Evolutionary conservation across 2,797 vertebrate species (phyloP), one percentile per base, ranked within the genome.

Genomic region (Anabas testudineus): DNA sequence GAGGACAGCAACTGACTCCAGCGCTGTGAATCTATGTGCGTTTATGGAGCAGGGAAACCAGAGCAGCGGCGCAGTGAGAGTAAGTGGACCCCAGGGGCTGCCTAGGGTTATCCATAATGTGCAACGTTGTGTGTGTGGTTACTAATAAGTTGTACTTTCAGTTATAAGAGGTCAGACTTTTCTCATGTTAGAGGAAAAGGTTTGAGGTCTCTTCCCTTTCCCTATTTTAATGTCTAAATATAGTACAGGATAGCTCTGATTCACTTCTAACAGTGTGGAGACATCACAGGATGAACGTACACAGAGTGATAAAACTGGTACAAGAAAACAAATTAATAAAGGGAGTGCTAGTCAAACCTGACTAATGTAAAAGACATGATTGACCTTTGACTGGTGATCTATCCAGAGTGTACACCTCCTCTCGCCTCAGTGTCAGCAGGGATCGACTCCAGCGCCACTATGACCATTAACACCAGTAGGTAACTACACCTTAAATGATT

Each of bases 21-120:
- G 52, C 60, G 58, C 37, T 30, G 49, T 9, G 48, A 58, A 52
- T 18, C 41, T 32, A 2, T 32, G 30, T 32, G 30, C 57, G 47
- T 76, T 66, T 8, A 41, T 16, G 66, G 47, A 57, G 78, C 21
- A 55, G 55, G 58, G 65, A 80, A 57, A 90, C 81, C 51, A 57
- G 80, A 88, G 71, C 69, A 30, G 22, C 26, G 60, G 41, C 81
- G 62, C 71, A 80, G 67, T 75, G 68, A 82, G 86, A 87, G 74
- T 81, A 85, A 85, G 80, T 88, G 84, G 80, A 61, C 88, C 71
- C 81, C 15, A 57, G 82, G 78, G 84, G 67, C 42, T n/a, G 43
- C 4, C 51, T 48, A 32, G 59, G 64, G 51, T 42, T 70, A 75
- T 79, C 57, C 71, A 64, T 80, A 72, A 83, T 84, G 65, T 61